Evolutionary conservation across 92 coral and sea anemone species (phyloP), one percentile per base, ranked within the genome.

Genomic region (Anthopleura xanthogrammica): DNA sequence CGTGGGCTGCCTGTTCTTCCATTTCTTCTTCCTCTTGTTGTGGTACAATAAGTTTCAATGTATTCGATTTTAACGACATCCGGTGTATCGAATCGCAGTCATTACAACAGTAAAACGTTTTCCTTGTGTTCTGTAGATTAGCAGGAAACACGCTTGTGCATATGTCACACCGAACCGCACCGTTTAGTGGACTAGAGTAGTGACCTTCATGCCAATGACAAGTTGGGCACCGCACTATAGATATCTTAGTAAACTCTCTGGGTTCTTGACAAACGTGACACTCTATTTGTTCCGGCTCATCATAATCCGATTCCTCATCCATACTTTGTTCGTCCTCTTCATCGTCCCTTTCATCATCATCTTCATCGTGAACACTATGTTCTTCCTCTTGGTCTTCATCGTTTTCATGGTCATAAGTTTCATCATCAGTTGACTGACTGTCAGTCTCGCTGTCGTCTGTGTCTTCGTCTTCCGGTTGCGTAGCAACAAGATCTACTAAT

Each of bases 401-500:
- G 7, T 3, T 22, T 62, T 62, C 70, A 19, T 62, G 3, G 3
- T 62, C 23, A 62, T 5, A 2, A 62, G 70, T 12, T 36, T 72
- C 9, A 16, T 72, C 77, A 29, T 72, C 42, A 1, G 10, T 29
- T n/a, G 42, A n/a, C 12, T 36, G 17, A 72, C 41, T 2, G 1
- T 36, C 41, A 36, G 2, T 12, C 29, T 62, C 70, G 16, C 77
- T 72, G 14, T 72, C 77, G 14, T 72, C 16, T 9, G 16, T 23
- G 29, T 62, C 29, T n/a, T 12, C 39, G 14, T 72, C 77, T 29
- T 29, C 77, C 2, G 77, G 80, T 77, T 77, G 80, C 62, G n/a
- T 48, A 43, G 62, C 80, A 77, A 77, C 80, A 16, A 77, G 29
- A 77, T 77, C 7, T 29, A 52, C 80, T n/a, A 77, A 2, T 50